Conservation (phyloP, 2,888 invertebrate genomes). For the Troides helena region DNA sequence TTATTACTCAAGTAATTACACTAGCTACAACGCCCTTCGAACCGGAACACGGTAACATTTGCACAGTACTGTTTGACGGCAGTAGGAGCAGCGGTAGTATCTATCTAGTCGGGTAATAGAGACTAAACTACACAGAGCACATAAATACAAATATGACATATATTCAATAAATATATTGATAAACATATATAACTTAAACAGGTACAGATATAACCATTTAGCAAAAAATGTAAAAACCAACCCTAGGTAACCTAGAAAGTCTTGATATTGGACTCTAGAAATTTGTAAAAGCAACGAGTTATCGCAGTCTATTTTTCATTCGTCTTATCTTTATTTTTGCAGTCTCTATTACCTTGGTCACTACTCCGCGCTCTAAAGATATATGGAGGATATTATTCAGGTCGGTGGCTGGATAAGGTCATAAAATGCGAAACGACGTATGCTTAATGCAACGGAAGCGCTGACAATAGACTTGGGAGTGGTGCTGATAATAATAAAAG, state of each 20-base stretch:
- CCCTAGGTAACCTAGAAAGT: not conserved
- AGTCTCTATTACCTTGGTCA: conserved; percentile 2
- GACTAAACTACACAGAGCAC: too few relatives aligned
- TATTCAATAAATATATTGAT: too few relatives aligned
- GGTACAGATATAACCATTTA: too few relatives aligned
- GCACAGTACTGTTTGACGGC: too few relatives aligned
- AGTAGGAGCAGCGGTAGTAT: too few relatives aligned
- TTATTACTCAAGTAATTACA: too few relatives aligned
- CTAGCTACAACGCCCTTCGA: too few relatives aligned
- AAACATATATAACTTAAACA: too few relatives aligned
- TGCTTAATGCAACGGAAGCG: conserved; percentile 11
- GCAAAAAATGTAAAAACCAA: not conserved
- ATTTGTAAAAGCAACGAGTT: not conserved
- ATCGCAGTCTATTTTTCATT: conserved; percentile 1
- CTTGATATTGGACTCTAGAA: not conserved
- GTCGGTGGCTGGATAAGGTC: conserved; percentile 9
- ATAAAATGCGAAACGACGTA: conserved; percentile 19
- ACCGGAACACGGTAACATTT: too few relatives aligned
- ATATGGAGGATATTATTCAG: conserved; percentile 7
- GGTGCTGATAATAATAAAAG: not conserved
- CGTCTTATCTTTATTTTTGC: not conserved
- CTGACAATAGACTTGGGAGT: conserved; percentile 19
- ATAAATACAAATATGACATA: too few relatives aligned
- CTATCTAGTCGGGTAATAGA: too few relatives aligned
- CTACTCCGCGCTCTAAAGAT: conserved; percentile 10